These are phyloP conservation scores for Conomelus anceps DNA, from an alignment of 2,888 invertebrate genomes.

Conservation along the genomic window DNA sequence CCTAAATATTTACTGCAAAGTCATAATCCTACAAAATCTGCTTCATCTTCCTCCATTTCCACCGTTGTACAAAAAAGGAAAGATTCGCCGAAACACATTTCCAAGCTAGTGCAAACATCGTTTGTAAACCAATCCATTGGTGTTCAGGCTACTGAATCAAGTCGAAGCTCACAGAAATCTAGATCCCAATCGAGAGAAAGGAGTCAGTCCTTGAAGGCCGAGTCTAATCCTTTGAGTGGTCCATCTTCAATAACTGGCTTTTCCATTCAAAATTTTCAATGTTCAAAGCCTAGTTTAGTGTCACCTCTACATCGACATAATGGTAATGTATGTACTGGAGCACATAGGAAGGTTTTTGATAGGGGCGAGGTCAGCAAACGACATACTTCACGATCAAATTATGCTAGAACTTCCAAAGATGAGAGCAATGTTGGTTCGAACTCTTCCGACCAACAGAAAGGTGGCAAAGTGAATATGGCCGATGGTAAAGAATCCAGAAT, in stretches of 20 bases:
- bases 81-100: constrained; percentile 39
- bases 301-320: constrained; percentile 13
- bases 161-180: background rate
- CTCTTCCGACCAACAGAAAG: constrained; percentile 2
- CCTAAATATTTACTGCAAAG: constrained; percentile 8
- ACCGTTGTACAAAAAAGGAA: constrained; percentile 39
- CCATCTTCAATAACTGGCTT: background rate
- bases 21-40: constrained; percentile 25
- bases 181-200: background rate
- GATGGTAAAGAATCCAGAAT: background rate
- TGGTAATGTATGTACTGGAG: constrained; percentile 19
- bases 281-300: background rate
- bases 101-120: constrained; percentile 26
- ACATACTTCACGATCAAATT: constrained; percentile 5
- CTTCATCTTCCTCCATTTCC: constrained; percentile 41
- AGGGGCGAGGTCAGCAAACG: background rate
- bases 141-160: constrained; percentile 39
- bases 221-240: too few species aligned
- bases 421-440: background rate
- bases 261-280: background rate
- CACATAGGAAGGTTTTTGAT: constrained; percentile 11
- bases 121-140: constrained; percentile 40
- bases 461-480: background rate
- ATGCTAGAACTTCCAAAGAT: too few species aligned
- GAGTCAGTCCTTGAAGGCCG: background rate